Evolutionary conservation across 2,113 vertebrate genomes (phyloP), one percentile per base, ranked within the genome.

Genomic region (Lucifuga dentata): DNA sequence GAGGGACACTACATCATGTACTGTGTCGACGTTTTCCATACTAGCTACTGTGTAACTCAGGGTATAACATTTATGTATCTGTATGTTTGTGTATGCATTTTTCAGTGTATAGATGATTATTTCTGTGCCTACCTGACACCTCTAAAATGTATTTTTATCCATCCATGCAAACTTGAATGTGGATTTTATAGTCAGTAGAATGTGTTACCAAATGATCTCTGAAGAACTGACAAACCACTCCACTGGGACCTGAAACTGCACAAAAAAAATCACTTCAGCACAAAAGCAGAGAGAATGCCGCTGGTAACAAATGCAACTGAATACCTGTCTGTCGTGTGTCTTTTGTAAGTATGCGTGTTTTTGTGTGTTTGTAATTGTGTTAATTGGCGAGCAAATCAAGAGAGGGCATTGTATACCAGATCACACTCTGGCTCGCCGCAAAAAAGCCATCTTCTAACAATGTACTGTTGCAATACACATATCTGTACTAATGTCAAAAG

Each of bases 1-100:
- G 69, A 78, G 88, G 91, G 89, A 89, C 74, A 90, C 76, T 81
- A 89, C 80, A 80, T 83, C 58, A 85, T 87, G 76, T 88, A 79
- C 77, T 79, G 69, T 81, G 59, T 83, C 84, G 80, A 87, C 44
- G 81, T 80, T 73, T 68, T 77, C 79, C 84, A 76, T 78, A 85
- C 90, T 91, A 93, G 73, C 89, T 89, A 91, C 74, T 80, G 87
- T 86, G 80, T 90, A 84, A 89, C 84, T 92, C 86, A 78, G 88
- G 87, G 88, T 88, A 81, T 84, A 90, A 91, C 81, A 88, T 86
- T 74, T 68, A 88, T 78, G 76, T 81, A 66, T 80, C 33, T 46
- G 71, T 75, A 72, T 79, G 71, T 84, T 45, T 53, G 5, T 76
- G 46, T 72, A 3, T 81, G 13, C 48, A 35, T 77, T 5, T 70